Evolutionary conservation across 2,797 vertebrate genomes (phyloP).

Genomic region (Sebastes matsubarae): DNA sequence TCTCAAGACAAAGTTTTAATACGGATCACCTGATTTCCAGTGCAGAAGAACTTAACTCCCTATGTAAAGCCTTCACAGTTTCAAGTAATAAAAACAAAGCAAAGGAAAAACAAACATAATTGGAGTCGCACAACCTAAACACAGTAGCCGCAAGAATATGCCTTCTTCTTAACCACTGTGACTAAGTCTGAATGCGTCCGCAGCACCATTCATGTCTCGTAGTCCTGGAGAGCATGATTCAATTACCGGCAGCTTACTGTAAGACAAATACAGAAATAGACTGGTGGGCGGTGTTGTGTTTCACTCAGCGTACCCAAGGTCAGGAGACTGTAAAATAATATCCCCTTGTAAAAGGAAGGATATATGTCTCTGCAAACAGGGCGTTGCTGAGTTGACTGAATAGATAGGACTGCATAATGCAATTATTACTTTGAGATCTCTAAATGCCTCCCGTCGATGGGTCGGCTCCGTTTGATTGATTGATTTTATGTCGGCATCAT

Average conservation of each 20-base stretch:
- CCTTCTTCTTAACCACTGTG: conserved; percentile 52
- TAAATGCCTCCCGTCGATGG: neutral
- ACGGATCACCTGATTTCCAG: conserved; percentile 32
- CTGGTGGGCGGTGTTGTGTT: conserved; percentile 79
- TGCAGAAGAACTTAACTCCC: neutral
- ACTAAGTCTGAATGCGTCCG: conserved; percentile 53
- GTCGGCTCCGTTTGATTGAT: conserved; percentile 22
- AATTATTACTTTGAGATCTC: conserved; percentile 37
- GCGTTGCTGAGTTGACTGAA: conserved; percentile 64
- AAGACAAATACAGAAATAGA: conserved; percentile 81
- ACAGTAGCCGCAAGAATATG: conserved; percentile 46
- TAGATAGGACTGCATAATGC: conserved; percentile 36
- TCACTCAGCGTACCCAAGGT: conserved; percentile 81
- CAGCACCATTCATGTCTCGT: conserved; percentile 62
- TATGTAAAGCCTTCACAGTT: conserved; percentile 16
- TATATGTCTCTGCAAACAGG: conserved; percentile 71
- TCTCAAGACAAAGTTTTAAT: conserved; percentile 22
- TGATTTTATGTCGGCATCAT: conserved; percentile 5
- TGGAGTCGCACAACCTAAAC: conserved; percentile 50
- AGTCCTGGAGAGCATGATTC: conserved; percentile 79
- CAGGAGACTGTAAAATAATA: conserved; percentile 78
- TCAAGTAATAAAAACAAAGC: conserved; percentile 39
- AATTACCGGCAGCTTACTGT: conserved; percentile 79
- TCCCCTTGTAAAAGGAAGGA: conserved; percentile 71
- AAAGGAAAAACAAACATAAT: conserved; percentile 48